Evolutionary conservation across 1,140 invertebrate species (phyloP).

Genomic region (Anastrepha obliqua): DNA sequence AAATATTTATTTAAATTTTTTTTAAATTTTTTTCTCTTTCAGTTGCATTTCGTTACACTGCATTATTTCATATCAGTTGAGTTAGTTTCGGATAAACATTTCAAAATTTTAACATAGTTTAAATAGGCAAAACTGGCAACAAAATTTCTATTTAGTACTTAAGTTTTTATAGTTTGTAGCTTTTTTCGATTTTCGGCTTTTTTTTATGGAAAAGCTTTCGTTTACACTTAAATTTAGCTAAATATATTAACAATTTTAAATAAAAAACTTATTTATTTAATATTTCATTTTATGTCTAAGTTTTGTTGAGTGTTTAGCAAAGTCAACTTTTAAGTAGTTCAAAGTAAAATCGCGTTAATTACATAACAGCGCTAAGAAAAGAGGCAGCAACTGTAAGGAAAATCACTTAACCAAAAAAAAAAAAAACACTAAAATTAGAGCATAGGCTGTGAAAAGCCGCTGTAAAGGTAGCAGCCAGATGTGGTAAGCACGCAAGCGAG

Average conservation of each 20-base stretch:
- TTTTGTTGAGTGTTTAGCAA: slow-evolving; percentile 3
- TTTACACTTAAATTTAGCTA: slow-evolving; percentile 70
- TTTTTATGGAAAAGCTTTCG: slow-evolving; percentile 26
- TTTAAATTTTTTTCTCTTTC: not conserved
- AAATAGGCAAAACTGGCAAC: slow-evolving; percentile 75
- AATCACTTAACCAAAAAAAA: not conserved
- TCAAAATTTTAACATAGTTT: slow-evolving; percentile 72
- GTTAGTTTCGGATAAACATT: slow-evolving; percentile 55
- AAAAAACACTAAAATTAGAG: not conserved
- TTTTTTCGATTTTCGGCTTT: slow-evolving; percentile 35
- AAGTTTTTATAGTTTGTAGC: slow-evolving; percentile 54
- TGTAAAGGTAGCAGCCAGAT: too few species aligned
- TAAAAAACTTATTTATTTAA: slow-evolving; percentile 39
- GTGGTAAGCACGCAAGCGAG: not conserved
- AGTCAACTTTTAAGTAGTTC: not conserved
- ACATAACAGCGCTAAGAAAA: too few species aligned
- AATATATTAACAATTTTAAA: slow-evolving; percentile 68
- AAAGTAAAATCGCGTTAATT: not conserved
- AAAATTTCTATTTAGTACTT: slow-evolving; percentile 68
- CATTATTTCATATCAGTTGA: slow-evolving; percentile 10
- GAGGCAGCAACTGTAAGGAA: not conserved
- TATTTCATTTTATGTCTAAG: not conserved
- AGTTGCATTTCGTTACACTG: slow-evolving; percentile 24
- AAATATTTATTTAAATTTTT: not conserved
- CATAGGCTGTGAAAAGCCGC: not conserved